Evolutionary conservation across 2,888 invertebrate species (phyloP).

Genomic region (Platynereis dumerilii): DNA sequence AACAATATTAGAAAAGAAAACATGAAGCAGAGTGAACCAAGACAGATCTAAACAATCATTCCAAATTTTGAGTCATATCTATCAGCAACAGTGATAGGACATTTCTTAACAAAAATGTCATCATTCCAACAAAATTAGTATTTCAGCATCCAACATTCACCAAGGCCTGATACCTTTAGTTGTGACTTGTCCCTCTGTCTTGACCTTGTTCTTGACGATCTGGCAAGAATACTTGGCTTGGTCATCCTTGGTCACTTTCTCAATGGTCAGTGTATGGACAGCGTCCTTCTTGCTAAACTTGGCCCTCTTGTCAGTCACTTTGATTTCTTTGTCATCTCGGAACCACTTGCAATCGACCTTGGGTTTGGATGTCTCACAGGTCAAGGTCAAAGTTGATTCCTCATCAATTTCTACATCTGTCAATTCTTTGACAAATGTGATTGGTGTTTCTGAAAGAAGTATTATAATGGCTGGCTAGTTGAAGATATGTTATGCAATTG

Average conservation of each 20-base stretch:
- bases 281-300: neutral
- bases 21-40: too few species aligned
- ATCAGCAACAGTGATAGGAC: too few species aligned
- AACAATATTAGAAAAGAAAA: too few species aligned
- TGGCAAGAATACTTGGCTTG: constrained; percentile 49
- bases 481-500: too few species aligned
- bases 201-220: constrained; percentile 45
- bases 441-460: constrained; percentile 47
- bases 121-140: too few species aligned
- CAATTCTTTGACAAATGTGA: too few species aligned
- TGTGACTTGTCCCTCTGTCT: constrained; percentile 46
- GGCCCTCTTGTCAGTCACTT: neutral
- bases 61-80: too few species aligned
- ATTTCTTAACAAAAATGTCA: too few species aligned
- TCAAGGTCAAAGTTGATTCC: constrained; percentile 47
- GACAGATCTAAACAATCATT: too few species aligned
- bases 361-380: constrained; percentile 80
- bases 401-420: constrained; percentile 41
- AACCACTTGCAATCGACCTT: constrained; percentile 85
- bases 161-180: constrained; percentile 25
- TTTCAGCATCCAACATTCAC: too few species aligned
- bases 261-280: constrained; percentile 1
- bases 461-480: too few species aligned
- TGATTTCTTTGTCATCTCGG: constrained; percentile 71
- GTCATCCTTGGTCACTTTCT: constrained; percentile 8